Percentiles rank a stretch among this genome's conserved stretches.
These are phyloP conservation scores for Vulpes lagopus DNA, from an alignment of 2,113 vertebrate species.

Conservation along the genomic window DNA sequence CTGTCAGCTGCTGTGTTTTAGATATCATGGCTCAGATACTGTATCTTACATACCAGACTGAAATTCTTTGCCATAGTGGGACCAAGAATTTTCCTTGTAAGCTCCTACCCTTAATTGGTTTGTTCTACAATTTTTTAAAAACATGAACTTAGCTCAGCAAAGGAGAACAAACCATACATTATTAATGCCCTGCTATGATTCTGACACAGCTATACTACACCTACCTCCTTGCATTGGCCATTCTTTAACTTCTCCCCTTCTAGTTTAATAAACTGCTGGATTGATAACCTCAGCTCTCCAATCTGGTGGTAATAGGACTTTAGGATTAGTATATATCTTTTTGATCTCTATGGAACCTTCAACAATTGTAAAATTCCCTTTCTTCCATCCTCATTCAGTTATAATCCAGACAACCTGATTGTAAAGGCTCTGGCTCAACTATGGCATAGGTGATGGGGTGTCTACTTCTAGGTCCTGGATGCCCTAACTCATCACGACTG, in stretches of 20 bases:
- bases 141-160: not conserved
- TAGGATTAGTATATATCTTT: not conserved
- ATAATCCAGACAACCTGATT: not conserved
- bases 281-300: not conserved
- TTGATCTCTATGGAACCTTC: not conserved
- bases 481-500: not conserved
- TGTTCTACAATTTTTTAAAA: not conserved
- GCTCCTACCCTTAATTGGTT: not conserved
- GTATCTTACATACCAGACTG: not conserved
- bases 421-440: not conserved
- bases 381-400: not conserved
- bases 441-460: not conserved
- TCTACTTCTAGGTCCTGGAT: not conserved
- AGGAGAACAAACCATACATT: not conserved
- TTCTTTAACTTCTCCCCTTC: not conserved
- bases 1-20: not conserved
- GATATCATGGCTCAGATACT: not conserved
- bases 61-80: not conserved
- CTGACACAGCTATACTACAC: not conserved
- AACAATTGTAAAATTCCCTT: not conserved
- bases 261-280: not conserved
- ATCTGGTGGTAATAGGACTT: not conserved
- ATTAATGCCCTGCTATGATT: not conserved
- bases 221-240: not conserved
- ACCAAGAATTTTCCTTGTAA: not conserved